Evolutionary conservation across 2,888 invertebrate genomes (phyloP).

Genomic region (Hydrotaea cyrtoneurina): DNA sequence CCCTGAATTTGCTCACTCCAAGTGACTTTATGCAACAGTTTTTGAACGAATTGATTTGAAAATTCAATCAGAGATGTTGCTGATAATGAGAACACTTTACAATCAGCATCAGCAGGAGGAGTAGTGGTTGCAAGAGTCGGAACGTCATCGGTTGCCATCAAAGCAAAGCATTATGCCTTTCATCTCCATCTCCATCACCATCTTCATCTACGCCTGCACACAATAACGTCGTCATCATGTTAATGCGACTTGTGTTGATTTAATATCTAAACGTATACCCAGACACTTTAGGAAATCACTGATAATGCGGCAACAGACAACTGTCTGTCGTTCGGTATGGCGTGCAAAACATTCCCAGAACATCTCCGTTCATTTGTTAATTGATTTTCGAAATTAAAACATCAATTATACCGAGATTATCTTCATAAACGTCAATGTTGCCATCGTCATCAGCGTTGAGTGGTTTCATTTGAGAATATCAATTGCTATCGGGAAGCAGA

Average conservation of each 20-base stretch:
- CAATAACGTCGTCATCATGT: neutral
- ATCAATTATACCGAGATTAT: conserved; percentile 46
- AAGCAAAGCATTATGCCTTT: too few species aligned
- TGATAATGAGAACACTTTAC: neutral
- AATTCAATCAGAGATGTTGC: neutral
- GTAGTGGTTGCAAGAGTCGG: neutral
- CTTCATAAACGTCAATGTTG: neutral
- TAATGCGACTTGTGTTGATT: conserved; percentile 5
- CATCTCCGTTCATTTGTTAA: conserved; percentile 28
- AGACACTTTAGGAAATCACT: neutral
- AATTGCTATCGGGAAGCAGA: neutral
- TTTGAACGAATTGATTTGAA: too few species aligned
- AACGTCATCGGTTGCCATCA: too few species aligned
- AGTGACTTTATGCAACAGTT: too few species aligned
- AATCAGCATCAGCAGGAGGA: neutral
- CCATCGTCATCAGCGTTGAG: neutral
- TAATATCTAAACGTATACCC: conserved; percentile 26
- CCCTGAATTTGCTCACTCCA: too few species aligned
- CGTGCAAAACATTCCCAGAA: too few species aligned
- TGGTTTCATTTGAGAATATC: conserved; percentile 16
- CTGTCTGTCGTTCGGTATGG: neutral
- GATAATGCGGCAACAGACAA: neutral
- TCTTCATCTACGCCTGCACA: neutral
- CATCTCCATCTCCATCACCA: neutral
- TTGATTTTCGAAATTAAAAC: conserved; percentile 40